Base-by-base conservation (phyloP, 2,888 invertebrate genomes). In the Agapostemon virescens region DNA sequence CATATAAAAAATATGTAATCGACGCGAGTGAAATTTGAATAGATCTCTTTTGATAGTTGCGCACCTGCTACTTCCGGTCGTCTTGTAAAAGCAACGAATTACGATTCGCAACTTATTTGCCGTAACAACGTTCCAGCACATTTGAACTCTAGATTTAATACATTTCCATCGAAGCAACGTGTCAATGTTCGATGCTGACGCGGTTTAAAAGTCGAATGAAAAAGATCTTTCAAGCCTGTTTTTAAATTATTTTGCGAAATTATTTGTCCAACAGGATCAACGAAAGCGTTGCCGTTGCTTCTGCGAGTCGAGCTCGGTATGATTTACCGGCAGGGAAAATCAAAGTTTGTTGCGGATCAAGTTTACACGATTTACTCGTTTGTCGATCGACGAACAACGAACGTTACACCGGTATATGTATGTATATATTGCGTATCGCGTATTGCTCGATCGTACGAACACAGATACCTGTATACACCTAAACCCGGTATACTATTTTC, bases 1-100 rank as follows among this genome's bases (percentile, higher is more conserved):
- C 20, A 20, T 63, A 63, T 36, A n/a, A 63, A 20, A 15, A 61
- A 26, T 26, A 55, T 30, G 20, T 20, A 63, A 63, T 63, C n/a
- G n/a, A n/a, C n/a, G n/a, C n/a, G 20, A 17, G 36, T n/a, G 36
- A 36, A 63, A 63, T 63, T 36, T 36, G n/a, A n/a, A 11, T 15
- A 63, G n/a, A 36, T n/a, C 36, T 36, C 36, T n/a, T 63, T n/a
- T n/a, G n/a, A n/a, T 63, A 63, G 36, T 36, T 63, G n/a, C 38
- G n/a, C 38, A 63, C 55, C n/a, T n/a, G 15, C 63, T 36, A 63
- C n/a, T 63, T 63, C 36, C n/a, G 63, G n/a, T 36, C n/a, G 4
- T n/a, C 33, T 63, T 63, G 36, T 63, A 63, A 63, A 36, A 63
- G 63, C 63, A 36, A 63, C 38, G 36, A 23, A 33, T 58, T 58